phyloP scores from a whole-genome alignment of 1,140 invertebrate genomes.

The Neodiprion fabricii region DNA sequence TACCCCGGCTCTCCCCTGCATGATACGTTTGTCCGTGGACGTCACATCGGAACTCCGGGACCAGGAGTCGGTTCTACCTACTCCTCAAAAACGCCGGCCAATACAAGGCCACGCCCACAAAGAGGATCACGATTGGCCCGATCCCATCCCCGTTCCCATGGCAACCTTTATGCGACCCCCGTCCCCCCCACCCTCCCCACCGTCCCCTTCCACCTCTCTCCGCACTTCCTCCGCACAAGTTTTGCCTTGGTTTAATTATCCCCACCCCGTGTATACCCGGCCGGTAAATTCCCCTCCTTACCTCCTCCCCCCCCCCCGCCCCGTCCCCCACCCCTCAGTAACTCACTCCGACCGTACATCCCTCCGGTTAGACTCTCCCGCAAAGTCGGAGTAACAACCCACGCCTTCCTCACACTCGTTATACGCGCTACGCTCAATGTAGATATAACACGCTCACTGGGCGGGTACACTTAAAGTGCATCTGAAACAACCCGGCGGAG shows the following conservation, averaged over 20 bases:
- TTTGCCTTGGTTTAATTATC: slow-evolving; percentile 57
- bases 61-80: slow-evolving; percentile 36
- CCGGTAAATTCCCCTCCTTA: neutral
- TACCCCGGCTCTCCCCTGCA: slow-evolving; percentile 59
- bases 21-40: slow-evolving; percentile 59
- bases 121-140: slow-evolving; percentile 50
- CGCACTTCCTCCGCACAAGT: neutral
- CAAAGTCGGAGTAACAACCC: neutral
- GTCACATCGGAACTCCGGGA: slow-evolving; percentile 31
- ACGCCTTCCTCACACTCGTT: neutral
- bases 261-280: slow-evolving; percentile 38
- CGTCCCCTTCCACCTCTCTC: no score
- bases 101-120: slow-evolving; percentile 53
- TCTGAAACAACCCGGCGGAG: no score
- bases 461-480: no score
- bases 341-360: neutral
- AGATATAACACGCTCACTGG: no score
- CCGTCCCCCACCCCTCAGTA: neutral
- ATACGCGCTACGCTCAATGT: neutral
- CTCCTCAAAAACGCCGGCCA: slow-evolving; percentile 35
- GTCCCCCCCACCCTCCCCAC: slow-evolving; percentile 26
- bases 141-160: slow-evolving; percentile 53
- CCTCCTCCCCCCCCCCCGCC: neutral
- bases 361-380: neutral
- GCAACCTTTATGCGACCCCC: slow-evolving; percentile 52